Base-by-base conservation (phyloP, 2,888 invertebrate genomes). In the Drosophila algonquin region DNA sequence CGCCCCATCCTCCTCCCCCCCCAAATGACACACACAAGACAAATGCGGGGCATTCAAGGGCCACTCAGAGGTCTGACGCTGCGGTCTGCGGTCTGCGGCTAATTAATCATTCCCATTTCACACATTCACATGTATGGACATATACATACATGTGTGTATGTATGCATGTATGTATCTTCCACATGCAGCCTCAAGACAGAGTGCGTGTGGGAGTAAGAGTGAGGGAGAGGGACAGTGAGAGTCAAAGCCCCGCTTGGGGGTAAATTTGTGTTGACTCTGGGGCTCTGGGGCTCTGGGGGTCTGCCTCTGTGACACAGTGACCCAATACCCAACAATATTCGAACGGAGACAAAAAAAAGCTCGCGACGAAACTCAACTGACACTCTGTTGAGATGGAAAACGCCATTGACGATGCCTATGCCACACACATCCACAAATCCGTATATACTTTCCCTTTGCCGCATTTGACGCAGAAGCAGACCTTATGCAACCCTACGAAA, bases 21-120 rank as follows among this genome's bases (percentile, higher is more conserved):
- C 12, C 55, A 24, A 45, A 21, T 21, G 32, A 24, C 5, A 48
- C 59, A 59, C 60, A 50, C 21, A 35, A 44, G 24, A 68, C 44
- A 45, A 68, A 57, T 68, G 24, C 16, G 52, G 52, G 52, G 52
- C 30, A 16, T 64, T 48, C 47, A 27, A 53, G 32, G 48, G 64
- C 51, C 47, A 65, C 53, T 65, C 69, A 10, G 76, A 74, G 86
- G 86, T 85, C 85, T 81, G 71, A 40, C 40, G 14, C 14, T 40
- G 40, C 14, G 72, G 71, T 71, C 71, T 63, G 82, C 40, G 82
- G 82, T 85, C 71, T 63, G 82, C 40, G 82, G 82, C 82, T 82
- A 85, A 82, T 82, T 78, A 85, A 82, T 85, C 86, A 80, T 75
- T 82, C 80, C 63, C 71, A 72, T 71, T 80, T 73, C 77, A 75